Conservation (phyloP, 2,888 invertebrate genomes). For the Meandrusa payeni region DNA sequence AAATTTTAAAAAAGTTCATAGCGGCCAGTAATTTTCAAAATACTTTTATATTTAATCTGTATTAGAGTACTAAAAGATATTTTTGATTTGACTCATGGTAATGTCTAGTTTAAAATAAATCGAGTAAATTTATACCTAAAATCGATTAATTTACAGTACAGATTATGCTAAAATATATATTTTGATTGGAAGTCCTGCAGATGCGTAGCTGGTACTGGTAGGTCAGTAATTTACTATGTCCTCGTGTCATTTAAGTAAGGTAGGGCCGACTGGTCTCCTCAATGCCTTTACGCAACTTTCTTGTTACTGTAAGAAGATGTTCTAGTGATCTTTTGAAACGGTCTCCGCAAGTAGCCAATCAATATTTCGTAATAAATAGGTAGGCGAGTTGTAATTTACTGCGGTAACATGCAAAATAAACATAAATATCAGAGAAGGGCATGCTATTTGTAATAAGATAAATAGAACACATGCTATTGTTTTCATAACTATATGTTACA, state of each 20-base stretch:
- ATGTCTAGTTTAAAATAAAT: too few species aligned
- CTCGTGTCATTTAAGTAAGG: conserved; percentile 46
- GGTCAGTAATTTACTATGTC: conserved; percentile 37
- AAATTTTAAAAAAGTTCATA: background rate
- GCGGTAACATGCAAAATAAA: conserved; percentile 25
- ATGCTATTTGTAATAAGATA: conserved; percentile 10
- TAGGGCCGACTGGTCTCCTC: conserved; percentile 42
- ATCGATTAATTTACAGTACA: too few species aligned
- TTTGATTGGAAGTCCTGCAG: conserved; percentile 6
- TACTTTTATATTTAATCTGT: too few species aligned
- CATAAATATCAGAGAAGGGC: conserved; percentile 18
- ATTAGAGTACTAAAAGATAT: too few species aligned
- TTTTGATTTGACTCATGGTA: too few species aligned
- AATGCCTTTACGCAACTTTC: conserved; percentile 48
- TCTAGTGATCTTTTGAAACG: conserved; percentile 44
- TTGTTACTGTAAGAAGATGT: conserved; percentile 41
- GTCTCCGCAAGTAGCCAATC: conserved; percentile 39
- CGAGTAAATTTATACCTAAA: too few species aligned
- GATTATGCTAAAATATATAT: background rate
- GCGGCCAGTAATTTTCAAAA: conserved; percentile 14
- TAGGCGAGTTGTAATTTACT: conserved; percentile 31
- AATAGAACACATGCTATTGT: conserved; percentile 17
- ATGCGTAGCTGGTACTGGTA: conserved; percentile 21
- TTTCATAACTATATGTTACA: conserved; percentile 10
- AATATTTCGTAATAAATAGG: conserved; percentile 37